phyloP scores from a whole-genome alignment of 2,113 vertebrate genomes.

The Leptobrachium ailaonicum region DNA sequence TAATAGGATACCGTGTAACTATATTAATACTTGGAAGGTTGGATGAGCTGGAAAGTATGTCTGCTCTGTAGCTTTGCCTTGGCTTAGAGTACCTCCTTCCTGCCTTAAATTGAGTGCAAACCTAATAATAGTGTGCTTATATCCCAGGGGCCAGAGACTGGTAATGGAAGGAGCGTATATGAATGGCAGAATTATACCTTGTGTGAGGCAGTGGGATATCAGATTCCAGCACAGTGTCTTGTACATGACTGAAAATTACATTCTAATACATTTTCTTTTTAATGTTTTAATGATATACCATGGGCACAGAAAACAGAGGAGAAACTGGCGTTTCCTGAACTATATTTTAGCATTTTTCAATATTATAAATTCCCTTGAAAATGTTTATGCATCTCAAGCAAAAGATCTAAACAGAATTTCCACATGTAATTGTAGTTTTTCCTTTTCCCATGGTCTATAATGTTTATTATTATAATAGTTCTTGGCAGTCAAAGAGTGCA shows the following conservation, averaged over 20 bases:
- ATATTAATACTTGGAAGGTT: conserved; percentile 16
- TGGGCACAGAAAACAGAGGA: background rate
- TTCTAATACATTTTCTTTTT: background rate
- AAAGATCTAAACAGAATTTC: too few relatives aligned
- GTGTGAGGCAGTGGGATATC: conserved; percentile 34
- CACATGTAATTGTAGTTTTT: too few relatives aligned
- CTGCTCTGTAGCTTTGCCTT: conserved; percentile 16
- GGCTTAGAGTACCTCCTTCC: conserved; percentile 15
- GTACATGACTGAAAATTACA: conserved; percentile 35
- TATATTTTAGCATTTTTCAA: background rate
- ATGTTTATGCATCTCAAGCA: too few relatives aligned
- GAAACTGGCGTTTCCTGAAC: background rate
- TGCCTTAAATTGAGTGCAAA: background rate
- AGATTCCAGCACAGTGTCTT: conserved; percentile 31
- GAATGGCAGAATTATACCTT: conserved; percentile 48
- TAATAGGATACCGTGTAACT: conserved; percentile 23
- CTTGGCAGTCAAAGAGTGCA: too few relatives aligned
- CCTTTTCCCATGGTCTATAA: too few relatives aligned
- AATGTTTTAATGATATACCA: background rate
- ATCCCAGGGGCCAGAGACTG: conserved; percentile 22
- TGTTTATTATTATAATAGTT: too few relatives aligned
- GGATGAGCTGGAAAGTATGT: conserved; percentile 23
- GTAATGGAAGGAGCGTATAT: conserved; percentile 36
- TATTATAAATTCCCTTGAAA: background rate
- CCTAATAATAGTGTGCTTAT: conserved; percentile 43